phyloP scores from a whole-genome alignment of 2,888 invertebrate species.

The Anoncus sp. region DNA sequence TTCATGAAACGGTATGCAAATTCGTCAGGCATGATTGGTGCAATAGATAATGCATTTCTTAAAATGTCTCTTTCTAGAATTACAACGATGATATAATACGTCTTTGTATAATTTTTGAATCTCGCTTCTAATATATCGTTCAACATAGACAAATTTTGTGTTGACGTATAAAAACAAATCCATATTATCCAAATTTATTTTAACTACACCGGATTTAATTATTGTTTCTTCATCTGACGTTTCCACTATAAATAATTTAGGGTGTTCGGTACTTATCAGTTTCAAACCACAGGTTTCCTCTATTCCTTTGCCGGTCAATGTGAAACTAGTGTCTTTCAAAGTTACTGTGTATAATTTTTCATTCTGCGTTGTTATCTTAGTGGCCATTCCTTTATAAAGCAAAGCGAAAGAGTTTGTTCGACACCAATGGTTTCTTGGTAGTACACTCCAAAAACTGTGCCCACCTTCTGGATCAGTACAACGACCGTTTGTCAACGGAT shows the following conservation, averaged over 20 bases:
- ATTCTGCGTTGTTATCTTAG: background rate
- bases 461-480: constrained; percentile 18
- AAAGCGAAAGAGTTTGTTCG: background rate
- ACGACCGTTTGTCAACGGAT: background rate
- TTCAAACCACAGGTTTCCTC: background rate
- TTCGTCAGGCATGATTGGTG: constrained; percentile 5
- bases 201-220: background rate
- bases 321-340: background rate
- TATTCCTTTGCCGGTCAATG: background rate
- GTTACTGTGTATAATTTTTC: background rate
- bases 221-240: background rate
- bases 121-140: background rate
- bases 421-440: background rate
- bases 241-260: constrained; percentile 7
- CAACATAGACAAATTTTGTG: background rate
- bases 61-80: background rate
- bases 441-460: background rate
- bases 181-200: background rate
- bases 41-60: background rate
- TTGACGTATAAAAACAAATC: background rate
- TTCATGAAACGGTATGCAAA: constrained; percentile 25
- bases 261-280: constrained; percentile 5
- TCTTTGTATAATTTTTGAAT: background rate
- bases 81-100: background rate
- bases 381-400: background rate